Conservation (phyloP, 23 tunicate species). For the Styela clava region DNA sequence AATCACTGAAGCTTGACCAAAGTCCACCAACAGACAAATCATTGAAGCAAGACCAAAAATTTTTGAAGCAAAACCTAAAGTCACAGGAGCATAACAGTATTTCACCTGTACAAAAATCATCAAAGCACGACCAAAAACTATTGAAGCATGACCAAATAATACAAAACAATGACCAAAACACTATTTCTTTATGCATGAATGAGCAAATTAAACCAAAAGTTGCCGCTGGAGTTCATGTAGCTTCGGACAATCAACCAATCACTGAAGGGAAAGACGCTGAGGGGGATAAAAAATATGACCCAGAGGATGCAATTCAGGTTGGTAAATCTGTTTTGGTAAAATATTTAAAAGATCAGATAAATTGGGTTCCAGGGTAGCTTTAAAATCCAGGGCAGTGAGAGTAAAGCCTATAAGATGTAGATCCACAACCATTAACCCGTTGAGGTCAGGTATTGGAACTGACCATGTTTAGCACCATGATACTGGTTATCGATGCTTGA, state of each 20-base stretch:
- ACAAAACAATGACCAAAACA: too few species aligned
- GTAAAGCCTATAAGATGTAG: neutral
- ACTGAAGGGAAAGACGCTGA: neutral
- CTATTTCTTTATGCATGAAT: neutral
- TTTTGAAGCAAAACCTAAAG: neutral
- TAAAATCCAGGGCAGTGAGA: neutral
- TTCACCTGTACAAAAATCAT: neutral
- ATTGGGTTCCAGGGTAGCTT: neutral
- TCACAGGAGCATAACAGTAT: neutral
- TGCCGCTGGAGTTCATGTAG: too few species aligned
- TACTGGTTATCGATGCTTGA: too few species aligned
- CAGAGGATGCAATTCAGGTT: neutral
- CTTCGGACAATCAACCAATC: too few species aligned
- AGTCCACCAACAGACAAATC: too few species aligned
- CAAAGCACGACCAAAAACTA: neutral
- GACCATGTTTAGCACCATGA: too few species aligned
- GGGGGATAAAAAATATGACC: neutral
- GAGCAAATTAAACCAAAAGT: neutral
- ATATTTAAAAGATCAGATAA: too few species aligned
- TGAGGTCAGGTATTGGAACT: too few species aligned
- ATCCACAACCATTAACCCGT: neutral
- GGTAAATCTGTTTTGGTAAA: too few species aligned
- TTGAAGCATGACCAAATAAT: neutral
- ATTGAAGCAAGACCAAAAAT: neutral
- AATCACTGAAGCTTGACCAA: neutral